Conservation (phyloP, 2,797 vertebrate species). For the Simalia tracyae region DNA sequence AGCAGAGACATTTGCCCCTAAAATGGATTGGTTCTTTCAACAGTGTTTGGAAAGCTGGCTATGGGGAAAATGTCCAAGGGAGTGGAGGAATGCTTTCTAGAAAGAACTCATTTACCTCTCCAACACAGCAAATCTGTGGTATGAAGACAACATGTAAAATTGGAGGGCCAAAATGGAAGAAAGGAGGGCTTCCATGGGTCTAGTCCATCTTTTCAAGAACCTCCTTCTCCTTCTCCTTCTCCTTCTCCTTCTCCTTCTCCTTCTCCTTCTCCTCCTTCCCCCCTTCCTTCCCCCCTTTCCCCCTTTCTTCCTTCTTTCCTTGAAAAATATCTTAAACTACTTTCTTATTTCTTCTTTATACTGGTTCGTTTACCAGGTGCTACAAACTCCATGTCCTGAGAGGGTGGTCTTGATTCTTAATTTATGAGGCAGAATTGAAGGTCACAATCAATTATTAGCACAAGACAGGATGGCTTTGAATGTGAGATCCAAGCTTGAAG, state of each 20-base stretch:
- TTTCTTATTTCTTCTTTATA: background rate
- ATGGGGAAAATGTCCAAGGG: conserved; percentile 32
- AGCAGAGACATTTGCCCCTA: conserved; percentile 35
- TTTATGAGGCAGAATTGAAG: conserved; percentile 41
- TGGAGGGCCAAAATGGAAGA: background rate
- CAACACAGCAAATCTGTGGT: background rate
- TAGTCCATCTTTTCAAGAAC: conserved; percentile 13
- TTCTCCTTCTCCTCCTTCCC: background rate
- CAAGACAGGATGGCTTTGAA: conserved; percentile 30
- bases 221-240: background rate
- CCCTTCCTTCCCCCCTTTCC: background rate
- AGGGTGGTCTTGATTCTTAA: conserved; percentile 29
- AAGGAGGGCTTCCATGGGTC: background rate
- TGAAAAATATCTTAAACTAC: background rate
- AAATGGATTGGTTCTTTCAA: background rate
- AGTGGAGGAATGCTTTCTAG: too few species aligned
- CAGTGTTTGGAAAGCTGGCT: conserved; percentile 15
- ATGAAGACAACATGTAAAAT: conserved; percentile 46
- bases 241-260: background rate
- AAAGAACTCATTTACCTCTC: too few species aligned
- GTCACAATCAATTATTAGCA: conserved; percentile 31
- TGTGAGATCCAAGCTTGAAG: conserved; percentile 20
- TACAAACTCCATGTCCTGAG: conserved; percentile 20
- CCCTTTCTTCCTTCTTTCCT: conserved; percentile 24
- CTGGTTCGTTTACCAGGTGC: conserved; percentile 47